These are phyloP conservation scores for Erythrolamprus reginae DNA, from an alignment of 2,113 vertebrate genomes.

Conservation along the genomic window DNA sequence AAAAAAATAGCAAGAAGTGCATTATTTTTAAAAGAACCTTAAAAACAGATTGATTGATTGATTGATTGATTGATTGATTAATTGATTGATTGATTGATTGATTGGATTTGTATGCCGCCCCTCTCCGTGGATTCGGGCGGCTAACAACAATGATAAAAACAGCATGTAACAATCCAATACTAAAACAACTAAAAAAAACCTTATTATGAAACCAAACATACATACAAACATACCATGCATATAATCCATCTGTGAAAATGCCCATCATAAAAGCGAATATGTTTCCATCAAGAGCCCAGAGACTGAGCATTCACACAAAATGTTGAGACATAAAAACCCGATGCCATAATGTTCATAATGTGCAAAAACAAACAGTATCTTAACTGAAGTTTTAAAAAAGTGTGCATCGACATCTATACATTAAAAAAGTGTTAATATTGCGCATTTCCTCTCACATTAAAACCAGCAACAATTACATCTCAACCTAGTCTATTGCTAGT, in stretches of 20 bases:
- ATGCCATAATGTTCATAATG: neutral
- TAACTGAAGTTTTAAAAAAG: too few species aligned
- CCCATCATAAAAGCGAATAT: neutral
- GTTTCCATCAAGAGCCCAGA: neutral
- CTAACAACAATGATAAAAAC: too few species aligned
- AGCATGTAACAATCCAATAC: too few species aligned
- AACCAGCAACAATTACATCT: neutral
- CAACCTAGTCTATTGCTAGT: neutral
- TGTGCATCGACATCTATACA: neutral
- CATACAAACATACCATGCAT: too few species aligned
- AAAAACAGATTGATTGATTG: too few species aligned
- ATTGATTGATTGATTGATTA: too few species aligned
- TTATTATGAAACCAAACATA: too few species aligned
- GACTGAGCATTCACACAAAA: neutral
- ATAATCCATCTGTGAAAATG: neutral
- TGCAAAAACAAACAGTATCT: neutral
- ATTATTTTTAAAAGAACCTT: neutral
- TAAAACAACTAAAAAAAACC: too few species aligned
- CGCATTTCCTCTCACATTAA: neutral
- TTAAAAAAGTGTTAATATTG: neutral
- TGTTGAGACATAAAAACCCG: neutral
- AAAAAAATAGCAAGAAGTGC: neutral
- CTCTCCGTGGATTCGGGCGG: too few species aligned
- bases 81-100: too few species aligned
- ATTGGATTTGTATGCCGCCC: too few species aligned